These are phyloP conservation scores for Xenus cinereus DNA, from an alignment of 2,113 vertebrate species.

Conservation along the genomic window DNA sequence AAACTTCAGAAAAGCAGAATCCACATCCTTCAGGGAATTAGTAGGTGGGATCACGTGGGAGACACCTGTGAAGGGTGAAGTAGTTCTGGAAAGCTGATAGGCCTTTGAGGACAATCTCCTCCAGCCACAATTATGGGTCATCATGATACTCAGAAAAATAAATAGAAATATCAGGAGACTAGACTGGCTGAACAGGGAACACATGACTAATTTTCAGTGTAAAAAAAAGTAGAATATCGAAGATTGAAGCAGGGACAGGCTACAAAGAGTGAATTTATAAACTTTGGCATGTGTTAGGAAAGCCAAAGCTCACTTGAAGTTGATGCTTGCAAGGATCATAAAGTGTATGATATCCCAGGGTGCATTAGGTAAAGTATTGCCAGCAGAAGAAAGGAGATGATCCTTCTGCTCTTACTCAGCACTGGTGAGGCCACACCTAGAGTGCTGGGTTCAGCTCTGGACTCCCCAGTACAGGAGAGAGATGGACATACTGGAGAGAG, in stretches of 20 bases:
- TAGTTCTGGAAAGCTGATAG: background rate
- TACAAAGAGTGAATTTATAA: background rate
- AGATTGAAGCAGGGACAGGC: background rate
- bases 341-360: accelerated
- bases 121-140: background rate
- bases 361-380: background rate
- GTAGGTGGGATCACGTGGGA: background rate
- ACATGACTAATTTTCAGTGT: background rate
- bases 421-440: background rate
- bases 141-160: background rate
- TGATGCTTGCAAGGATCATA: background rate
- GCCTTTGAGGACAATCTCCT: background rate
- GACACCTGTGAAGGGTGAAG: background rate
- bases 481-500: background rate
- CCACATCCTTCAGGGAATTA: background rate
- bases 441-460: background rate
- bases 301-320: background rate
- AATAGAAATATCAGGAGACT: background rate
- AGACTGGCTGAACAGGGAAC: background rate
- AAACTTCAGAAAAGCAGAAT: background rate
- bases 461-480: background rate
- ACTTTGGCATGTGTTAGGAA: background rate
- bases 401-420: background rate
- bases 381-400: background rate
- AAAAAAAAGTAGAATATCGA: background rate